A percentile compares a stretch with the other conserved stretches of the same genome.
These are phyloP conservation scores for Hydriomena furcata DNA, from an alignment of 2,888 invertebrate genomes.

Conservation along the genomic window DNA sequence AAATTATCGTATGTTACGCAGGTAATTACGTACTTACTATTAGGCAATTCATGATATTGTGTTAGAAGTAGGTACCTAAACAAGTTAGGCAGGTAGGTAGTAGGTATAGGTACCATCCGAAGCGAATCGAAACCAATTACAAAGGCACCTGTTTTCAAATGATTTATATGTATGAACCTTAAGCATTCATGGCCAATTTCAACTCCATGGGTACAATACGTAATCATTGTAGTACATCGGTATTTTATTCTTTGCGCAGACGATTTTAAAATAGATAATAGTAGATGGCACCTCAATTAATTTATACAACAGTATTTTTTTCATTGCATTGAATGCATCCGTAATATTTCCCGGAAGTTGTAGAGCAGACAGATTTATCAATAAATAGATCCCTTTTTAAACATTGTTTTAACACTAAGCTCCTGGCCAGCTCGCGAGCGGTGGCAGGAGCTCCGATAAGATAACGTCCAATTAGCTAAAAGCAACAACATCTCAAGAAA, in stretches of 20 bases:
- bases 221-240: too few species aligned
- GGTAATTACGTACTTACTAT: neutral
- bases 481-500: conserved; percentile 34
- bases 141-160: conserved; percentile 39
- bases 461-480: conserved; percentile 39
- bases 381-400: conserved; percentile 52
- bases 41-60: neutral
- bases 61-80: neutral
- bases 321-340: conserved; percentile 11
- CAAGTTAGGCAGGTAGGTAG: too few species aligned
- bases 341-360: conserved; percentile 35
- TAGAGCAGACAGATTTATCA: conserved; percentile 35
- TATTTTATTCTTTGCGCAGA: neutral
- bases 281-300: neutral
- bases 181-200: conserved; percentile 21
- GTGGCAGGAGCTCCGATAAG: conserved; percentile 48
- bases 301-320: too few species aligned
- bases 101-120: neutral
- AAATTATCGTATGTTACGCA: conserved; percentile 35
- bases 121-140: conserved; percentile 16
- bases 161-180: conserved; percentile 22
- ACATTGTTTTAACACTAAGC: conserved; percentile 42
- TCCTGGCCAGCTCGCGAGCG: conserved; percentile 36
- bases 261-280: neutral
- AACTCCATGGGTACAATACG: conserved; percentile 1